Evolutionary conservation across 2,113 vertebrate species (phyloP).

Genomic region (Hyperoodon ampullatus): DNA sequence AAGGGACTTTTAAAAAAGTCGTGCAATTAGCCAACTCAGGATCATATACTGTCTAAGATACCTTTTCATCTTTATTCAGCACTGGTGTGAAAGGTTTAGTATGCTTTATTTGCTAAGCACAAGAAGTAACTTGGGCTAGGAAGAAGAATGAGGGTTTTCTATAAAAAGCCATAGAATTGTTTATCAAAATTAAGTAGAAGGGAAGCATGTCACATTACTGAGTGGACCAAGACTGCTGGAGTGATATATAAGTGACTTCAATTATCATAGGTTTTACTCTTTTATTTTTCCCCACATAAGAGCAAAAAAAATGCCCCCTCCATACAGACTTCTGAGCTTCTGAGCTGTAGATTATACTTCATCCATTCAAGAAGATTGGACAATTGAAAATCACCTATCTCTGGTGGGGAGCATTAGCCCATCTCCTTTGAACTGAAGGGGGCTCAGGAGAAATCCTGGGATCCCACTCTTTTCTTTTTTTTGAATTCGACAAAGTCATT

Average conservation of each 20-base stretch:
- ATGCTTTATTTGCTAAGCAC: background rate
- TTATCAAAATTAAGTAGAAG: background rate
- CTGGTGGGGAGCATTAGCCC: background rate
- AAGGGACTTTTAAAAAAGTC: background rate
- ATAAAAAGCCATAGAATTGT: background rate
- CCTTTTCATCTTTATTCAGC: background rate
- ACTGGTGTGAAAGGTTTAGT: background rate
- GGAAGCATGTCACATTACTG: background rate
- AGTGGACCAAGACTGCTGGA: background rate
- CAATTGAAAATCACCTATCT: conserved; percentile 64
- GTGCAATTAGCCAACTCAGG: background rate
- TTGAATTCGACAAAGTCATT: conserved; percentile 14
- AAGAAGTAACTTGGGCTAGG: background rate
- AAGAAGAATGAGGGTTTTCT: background rate
- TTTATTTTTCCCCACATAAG: background rate
- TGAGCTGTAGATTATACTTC: conserved; percentile 35
- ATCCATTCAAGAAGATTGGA: conserved; percentile 46
- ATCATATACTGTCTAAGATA: background rate
- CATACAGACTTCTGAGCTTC: conserved; percentile 7
- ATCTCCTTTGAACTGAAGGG: conserved; percentile 32
- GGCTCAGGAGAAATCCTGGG: background rate
- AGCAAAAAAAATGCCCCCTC: background rate
- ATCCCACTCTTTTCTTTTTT: background rate
- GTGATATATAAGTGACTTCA: conserved; percentile 58
- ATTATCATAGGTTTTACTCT: background rate